These are phyloP conservation scores for Dromococcyx pavoninus DNA, from an alignment of 2,797 vertebrate genomes.

Conservation along the genomic window DNA sequence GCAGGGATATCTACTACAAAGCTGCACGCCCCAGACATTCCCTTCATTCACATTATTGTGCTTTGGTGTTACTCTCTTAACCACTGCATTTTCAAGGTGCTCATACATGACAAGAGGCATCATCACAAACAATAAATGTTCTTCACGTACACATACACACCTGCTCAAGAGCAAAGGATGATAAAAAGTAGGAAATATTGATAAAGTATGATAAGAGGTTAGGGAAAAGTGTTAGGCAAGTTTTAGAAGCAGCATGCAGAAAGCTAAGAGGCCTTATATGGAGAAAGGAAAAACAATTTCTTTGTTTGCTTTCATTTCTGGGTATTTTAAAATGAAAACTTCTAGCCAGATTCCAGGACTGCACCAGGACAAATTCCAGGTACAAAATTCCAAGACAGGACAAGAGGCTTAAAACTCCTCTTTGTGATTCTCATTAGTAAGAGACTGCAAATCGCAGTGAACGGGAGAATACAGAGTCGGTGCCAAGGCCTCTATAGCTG, in stretches of 20 bases:
- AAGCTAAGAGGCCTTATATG: slow-evolving; percentile 27
- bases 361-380: background rate
- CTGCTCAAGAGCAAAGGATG: background rate
- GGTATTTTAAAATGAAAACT: background rate
- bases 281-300: background rate
- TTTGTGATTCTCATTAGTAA: background rate
- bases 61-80: rapidly evolving
- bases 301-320: background rate
- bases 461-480: background rate
- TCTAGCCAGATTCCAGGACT: background rate
- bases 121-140: background rate
- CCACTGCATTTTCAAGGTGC: background rate
- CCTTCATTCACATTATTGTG: rapidly evolving
- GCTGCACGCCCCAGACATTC: background rate
- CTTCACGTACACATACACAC: background rate
- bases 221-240: background rate
- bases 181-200: background rate
- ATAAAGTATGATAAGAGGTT: background rate
- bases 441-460: background rate
- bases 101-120: rapidly evolving
- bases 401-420: background rate
- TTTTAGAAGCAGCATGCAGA: slow-evolving; percentile 12
- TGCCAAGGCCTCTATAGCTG: slow-evolving; percentile 14
- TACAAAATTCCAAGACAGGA: background rate
- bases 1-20: background rate